phyloP scores from a whole-genome alignment of 2,113 vertebrate species.

The Puffinus mauretanicus region DNA sequence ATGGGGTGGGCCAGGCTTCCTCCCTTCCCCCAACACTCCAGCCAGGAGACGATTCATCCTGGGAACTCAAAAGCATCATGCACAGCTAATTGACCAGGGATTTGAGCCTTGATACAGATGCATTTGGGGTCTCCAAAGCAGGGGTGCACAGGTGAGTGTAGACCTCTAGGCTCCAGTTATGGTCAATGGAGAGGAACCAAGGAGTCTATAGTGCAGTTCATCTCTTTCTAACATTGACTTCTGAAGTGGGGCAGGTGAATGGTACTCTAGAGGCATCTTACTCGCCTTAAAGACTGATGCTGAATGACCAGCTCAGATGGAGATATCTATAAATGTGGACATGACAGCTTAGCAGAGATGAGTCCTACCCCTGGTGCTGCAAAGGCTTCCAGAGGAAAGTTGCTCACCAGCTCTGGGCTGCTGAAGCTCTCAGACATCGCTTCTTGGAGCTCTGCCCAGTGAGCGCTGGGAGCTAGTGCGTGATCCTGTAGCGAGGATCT shows the following conservation, averaged over 20 bases:
- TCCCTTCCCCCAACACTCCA: background rate
- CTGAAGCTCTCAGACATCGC: background rate
- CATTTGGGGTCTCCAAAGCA: background rate
- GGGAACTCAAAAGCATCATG: background rate
- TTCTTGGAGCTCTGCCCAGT: background rate
- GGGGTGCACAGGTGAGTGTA: background rate
- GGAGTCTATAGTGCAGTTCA: background rate
- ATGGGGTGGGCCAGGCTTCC: background rate
- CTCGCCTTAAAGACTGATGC: background rate
- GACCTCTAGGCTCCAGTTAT: background rate
- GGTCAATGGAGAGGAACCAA: background rate
- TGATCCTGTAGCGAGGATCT: background rate
- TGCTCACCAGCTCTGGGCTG: background rate
- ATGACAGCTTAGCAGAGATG: background rate
- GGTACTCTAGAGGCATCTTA: background rate
- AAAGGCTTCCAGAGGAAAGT: background rate
- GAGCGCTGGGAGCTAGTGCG: background rate
- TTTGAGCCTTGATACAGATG: background rate
- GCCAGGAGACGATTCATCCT: background rate
- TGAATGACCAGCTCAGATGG: background rate
- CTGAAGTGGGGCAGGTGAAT: background rate
- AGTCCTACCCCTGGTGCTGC: background rate
- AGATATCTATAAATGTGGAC: background rate
- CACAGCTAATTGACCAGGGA: background rate
- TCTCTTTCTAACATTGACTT: background rate